Evolutionary conservation across 2,797 vertebrate genomes (phyloP), one percentile per base, ranked within the genome.

Genomic region (Anniella stebbinsi): DNA sequence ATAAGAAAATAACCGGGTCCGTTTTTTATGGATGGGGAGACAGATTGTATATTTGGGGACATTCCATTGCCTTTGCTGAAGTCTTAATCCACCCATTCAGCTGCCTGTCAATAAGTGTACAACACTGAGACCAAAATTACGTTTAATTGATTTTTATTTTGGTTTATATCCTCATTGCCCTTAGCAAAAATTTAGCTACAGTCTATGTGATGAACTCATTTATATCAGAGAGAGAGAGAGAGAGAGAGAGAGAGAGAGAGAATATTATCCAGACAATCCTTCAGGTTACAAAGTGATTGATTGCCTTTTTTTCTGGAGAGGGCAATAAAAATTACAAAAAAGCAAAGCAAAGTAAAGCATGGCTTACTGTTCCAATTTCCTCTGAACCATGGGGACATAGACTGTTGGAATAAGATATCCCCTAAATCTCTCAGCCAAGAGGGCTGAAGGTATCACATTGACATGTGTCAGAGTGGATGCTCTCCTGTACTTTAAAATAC

Each of bases 1-100:
- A 93, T 93, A 89, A 92, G 89, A 87, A 94, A 94, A 82, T 80
- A 69, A 84, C 28, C 67, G 28, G 87, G 89, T 91, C 73, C 83
- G 48, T 60, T 93, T n/a, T 82, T 89, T 86, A 91, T 78, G 84
- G 54, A 12, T 23, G 21, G 33, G n/a, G 36, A 87, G 60, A 18
- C 30, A 81, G 38, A 1, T 1, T 0, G 77, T 28, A 89, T 15
- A 66, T 70, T 21, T 93, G 80, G 60, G 28, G 6, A 2, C 63
- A 41, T 89, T 90, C 90, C n/a, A 33, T 38, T 92, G 86, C 51
- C 33, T 89, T 91, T 93, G 11, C 91, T 80, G 28, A 70, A 88
- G 63, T 17, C n/a, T 70, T 25, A 38, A 48, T 70, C 66, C 36
- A 63, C 18, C 5, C 23, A 13, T 38, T 63, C 81, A 83, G 38